Evolutionary conservation across 2,797 vertebrate genomes (phyloP).

Genomic region (Amphiprion clarkii): DNA sequence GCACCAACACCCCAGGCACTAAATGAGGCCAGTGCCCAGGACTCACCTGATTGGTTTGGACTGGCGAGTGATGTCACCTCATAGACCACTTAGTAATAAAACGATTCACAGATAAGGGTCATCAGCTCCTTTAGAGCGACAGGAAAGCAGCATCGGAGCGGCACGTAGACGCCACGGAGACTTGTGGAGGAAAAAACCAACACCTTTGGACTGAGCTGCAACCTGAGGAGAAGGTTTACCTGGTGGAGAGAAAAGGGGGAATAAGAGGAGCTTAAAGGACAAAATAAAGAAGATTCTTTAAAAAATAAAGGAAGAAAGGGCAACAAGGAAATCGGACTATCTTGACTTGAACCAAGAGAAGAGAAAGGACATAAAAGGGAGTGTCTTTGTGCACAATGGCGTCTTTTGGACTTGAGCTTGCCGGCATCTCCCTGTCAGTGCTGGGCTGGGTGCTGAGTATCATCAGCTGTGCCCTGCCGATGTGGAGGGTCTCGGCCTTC

Average conservation of each 20-base stretch:
- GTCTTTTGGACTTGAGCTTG: constrained; percentile 90
- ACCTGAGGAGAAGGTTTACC: neutral
- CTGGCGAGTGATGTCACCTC: constrained; percentile 64
- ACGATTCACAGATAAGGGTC: constrained; percentile 59
- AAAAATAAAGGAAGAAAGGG: neutral
- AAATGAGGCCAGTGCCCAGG: constrained; percentile 57
- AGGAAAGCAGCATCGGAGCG: constrained; percentile 1
- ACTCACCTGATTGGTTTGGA: constrained; percentile 77
- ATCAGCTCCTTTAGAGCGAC: constrained; percentile 39
- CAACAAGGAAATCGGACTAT: neutral
- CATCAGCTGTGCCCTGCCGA: constrained; percentile 89
- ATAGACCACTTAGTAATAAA: constrained; percentile 61
- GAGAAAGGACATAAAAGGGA: constrained; percentile 20
- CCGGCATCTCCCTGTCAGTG: constrained; percentile 85
- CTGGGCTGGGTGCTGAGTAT: constrained; percentile 90
- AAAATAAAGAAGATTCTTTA: constrained; percentile 7
- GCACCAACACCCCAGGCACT: constrained; percentile 56
- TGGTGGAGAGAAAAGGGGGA: neutral
- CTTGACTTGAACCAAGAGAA: neutral
- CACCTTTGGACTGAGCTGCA: constrained; percentile 21
- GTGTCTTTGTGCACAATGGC: constrained; percentile 65
- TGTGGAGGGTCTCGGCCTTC: constrained; percentile 94
- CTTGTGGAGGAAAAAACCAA: neutral
- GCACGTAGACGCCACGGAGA: constrained; percentile 17
- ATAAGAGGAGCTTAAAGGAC: constrained; percentile 10